A percentile compares a stretch with the other conserved stretches of the same genome.
Conservation (phyloP, 2,797 vertebrate species). For the Echeneis naucrates region DNA sequence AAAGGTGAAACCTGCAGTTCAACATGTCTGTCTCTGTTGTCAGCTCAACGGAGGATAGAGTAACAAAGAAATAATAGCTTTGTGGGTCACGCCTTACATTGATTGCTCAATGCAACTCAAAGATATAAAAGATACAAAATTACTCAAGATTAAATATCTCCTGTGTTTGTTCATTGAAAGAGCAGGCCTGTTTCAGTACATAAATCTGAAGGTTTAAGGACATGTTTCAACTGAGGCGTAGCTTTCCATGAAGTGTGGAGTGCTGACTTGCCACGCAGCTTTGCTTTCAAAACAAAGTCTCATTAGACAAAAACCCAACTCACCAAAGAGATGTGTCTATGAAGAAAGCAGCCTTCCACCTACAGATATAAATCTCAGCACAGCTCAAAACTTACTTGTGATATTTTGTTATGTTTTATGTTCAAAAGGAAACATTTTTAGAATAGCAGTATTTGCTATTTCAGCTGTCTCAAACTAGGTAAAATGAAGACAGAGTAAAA, state of each 20-base stretch:
- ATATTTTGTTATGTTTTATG: slow-evolving; percentile 22
- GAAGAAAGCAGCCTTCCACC: slow-evolving; percentile 31
- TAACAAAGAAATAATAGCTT: not conserved
- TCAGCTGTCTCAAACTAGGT: slow-evolving; percentile 21
- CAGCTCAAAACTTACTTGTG: slow-evolving; percentile 20
- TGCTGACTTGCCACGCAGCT: slow-evolving; percentile 30
- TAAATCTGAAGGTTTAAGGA: slow-evolving; percentile 32
- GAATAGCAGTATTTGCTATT: slow-evolving; percentile 28
- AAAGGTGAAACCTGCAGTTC: slow-evolving; percentile 13
- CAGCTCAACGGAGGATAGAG: slow-evolving; percentile 1
- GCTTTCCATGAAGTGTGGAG: slow-evolving; percentile 35
- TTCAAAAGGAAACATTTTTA: slow-evolving; percentile 33
- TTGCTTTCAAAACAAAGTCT: slow-evolving; percentile 51
- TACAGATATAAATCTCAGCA: slow-evolving; percentile 36
- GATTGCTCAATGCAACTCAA: not conserved
- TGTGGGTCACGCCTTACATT: not conserved
- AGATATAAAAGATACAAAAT: not conserved
- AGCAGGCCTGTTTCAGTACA: slow-evolving; percentile 2
- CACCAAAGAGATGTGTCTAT: slow-evolving; percentile 38
- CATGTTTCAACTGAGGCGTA: slow-evolving; percentile 23
- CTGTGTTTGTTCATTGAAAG: slow-evolving; percentile 15
- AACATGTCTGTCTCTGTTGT: slow-evolving; percentile 1
- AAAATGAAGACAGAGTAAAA: not conserved
- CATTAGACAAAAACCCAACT: slow-evolving; percentile 60
- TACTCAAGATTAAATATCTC: slow-evolving; percentile 2